phyloP scores from a whole-genome alignment of 1,140 invertebrate genomes.

The Drosophila pandora region DNA sequence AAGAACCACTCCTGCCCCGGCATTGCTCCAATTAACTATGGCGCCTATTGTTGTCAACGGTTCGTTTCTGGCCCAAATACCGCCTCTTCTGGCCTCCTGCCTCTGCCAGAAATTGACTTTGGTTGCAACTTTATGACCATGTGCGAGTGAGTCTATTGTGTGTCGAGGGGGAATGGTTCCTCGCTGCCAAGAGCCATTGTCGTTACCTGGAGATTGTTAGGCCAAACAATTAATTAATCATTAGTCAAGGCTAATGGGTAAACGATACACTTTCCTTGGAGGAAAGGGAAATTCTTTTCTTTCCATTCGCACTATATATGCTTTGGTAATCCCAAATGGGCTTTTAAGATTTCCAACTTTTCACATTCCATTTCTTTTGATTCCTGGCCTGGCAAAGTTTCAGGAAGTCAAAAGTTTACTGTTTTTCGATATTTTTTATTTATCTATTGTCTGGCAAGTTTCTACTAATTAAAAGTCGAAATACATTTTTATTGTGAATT shows the following conservation, averaged over 20 bases:
- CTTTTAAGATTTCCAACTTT: neutral
- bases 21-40: constrained; percentile 68
- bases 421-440: neutral
- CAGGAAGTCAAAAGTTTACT: no score
- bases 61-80: constrained; percentile 7
- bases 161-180: constrained; percentile 15
- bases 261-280: constrained; percentile 26
- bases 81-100: neutral
- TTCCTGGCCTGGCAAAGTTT: neutral
- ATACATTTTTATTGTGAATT: neutral
- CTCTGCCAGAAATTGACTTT: constrained; percentile 13
- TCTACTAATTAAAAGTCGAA: neutral
- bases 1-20: constrained; percentile 17
- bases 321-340: neutral
- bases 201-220: constrained; percentile 37
- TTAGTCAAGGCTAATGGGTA: constrained; percentile 44
- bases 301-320: neutral
- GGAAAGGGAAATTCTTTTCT: neutral
- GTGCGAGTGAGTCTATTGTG: constrained; percentile 17
- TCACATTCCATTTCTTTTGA: neutral
- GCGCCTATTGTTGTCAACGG: constrained; percentile 55
- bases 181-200: constrained; percentile 5
- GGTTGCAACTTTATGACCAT: constrained; percentile 11
- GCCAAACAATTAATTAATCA: constrained; percentile 59
- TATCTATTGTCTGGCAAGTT: neutral